Evolutionary conservation across 2,888 invertebrate genomes (phyloP), one percentile per base, ranked within the genome.

Genomic region (Cactoblastis cactorum): DNA sequence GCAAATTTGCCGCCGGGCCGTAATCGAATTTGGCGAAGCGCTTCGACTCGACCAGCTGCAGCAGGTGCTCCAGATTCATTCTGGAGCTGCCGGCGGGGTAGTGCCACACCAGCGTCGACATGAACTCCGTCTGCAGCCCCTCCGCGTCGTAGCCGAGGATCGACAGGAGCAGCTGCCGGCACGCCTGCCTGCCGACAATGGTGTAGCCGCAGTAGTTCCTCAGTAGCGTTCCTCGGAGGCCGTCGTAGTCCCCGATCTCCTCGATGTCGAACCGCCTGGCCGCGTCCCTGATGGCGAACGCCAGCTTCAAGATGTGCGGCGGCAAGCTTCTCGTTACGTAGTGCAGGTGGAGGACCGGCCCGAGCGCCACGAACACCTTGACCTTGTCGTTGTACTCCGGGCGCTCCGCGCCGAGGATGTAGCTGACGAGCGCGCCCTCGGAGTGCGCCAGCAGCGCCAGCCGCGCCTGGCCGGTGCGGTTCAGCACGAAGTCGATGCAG

Each of bases 381-480:
- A 93, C 77, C 69, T 91, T 92, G 0, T 72, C 61, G 60, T 92
- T 92, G 61, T 92, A 91, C 51, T 90, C 85, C 0, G 92, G 90
- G 19, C 65, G 65, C 41, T 74, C 71, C 0, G 90, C 79, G 0
- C 79, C 71, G 75, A 91, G 80, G 0, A 91, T 87, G 53, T 80
- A 91, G 58, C 90, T 91, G 3, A 72, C 63, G 0, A 91, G 90
- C 0, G 90, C 90, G 11, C 94, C 95, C 61, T 83, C 84, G 0
- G 93, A 94, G 67, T 94, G 93, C 0, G 93, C 94, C 14, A 93
- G 72, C 63, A 92, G 93, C 54, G 89, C 90, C 0, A 95, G 53
- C 34, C 90, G 74, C 1, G 79, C 55, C 28, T 86, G 79, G 0
- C 86, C 81, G 0, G 93, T 93, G 8, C 55, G 39, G 0, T 55